These are phyloP conservation scores for Panzeria rudis DNA, from an alignment of 2,888 invertebrate genomes.

Conservation along the genomic window DNA sequence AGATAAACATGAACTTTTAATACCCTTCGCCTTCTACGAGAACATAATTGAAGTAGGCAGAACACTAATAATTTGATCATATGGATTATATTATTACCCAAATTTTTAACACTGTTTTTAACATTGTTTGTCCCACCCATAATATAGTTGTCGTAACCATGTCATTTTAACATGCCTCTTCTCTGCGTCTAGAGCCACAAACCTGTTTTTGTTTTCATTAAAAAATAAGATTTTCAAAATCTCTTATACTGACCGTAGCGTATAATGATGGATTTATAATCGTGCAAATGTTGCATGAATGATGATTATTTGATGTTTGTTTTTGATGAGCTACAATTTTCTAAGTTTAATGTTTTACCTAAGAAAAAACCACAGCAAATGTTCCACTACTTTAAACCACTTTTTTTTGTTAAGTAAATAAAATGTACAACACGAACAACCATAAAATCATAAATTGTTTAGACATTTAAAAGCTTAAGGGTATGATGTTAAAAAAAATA, in stretches of 20 bases:
- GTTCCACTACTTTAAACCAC: conserved; percentile 33
- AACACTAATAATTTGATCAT: no score
- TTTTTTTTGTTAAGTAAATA: conserved; percentile 30
- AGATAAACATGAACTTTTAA: background rate
- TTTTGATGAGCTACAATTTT: conserved; percentile 43
- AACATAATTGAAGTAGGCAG: no score
- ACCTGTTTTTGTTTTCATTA: no score
- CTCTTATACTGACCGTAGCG: background rate
- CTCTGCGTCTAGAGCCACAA: no score
- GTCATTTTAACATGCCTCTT: no score
- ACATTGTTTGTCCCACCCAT: no score
- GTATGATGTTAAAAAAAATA: conserved; percentile 34
- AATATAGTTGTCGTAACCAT: no score
- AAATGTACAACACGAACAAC: conserved; percentile 47
- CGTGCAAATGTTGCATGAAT: conserved; percentile 67
- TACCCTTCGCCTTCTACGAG: background rate
- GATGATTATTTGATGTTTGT: conserved; percentile 66
- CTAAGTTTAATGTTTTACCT: conserved; percentile 42
- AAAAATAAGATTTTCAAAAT: background rate
- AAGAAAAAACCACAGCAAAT: conserved; percentile 20
- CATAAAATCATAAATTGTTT: conserved; percentile 69
- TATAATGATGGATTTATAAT: conserved; percentile 68
- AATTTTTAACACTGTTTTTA: no score
- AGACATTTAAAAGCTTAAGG: conserved; percentile 69
- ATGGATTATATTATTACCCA: no score